Conservation (phyloP, 2,888 invertebrate genomes). For the Dolichomitus sp. region DNA sequence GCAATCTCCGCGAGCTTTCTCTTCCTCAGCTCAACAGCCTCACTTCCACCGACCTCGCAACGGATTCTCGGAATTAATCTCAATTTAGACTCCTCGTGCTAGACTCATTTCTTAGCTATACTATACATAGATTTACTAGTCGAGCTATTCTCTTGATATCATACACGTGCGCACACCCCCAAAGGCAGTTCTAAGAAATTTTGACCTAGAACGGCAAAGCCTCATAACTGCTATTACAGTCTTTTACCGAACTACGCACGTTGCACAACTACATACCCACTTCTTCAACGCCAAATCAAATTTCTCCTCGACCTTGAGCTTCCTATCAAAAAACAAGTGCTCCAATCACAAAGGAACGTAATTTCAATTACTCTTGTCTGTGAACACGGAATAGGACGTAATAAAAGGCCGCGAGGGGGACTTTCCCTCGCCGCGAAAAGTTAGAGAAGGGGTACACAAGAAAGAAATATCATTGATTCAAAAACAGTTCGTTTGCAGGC, state of each 20-base stretch:
- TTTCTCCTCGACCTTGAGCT: not conserved
- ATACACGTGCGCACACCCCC: slow-evolving; percentile 13
- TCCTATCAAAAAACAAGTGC: not conserved
- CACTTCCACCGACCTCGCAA: slow-evolving; percentile 47
- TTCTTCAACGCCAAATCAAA: not conserved
- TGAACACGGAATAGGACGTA: no score
- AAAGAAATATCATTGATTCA: no score
- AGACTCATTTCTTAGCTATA: slow-evolving; percentile 39
- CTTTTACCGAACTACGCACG: slow-evolving; percentile 33
- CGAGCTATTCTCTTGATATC: slow-evolving; percentile 46
- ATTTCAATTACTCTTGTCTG: no score
- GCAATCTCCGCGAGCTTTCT: slow-evolving; percentile 57
- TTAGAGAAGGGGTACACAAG: no score
- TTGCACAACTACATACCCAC: slow-evolving; percentile 21
- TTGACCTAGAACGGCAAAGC: slow-evolving; percentile 19
- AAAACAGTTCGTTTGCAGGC: no score
- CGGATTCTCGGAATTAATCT: slow-evolving; percentile 62
- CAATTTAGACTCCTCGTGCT: slow-evolving; percentile 58
- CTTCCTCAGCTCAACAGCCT: slow-evolving; percentile 28
- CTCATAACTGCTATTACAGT: not conserved
- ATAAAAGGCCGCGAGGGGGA: not conserved
- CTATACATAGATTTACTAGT: slow-evolving; percentile 16
- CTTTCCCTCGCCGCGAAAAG: not conserved
- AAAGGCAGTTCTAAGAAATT: slow-evolving; percentile 10
- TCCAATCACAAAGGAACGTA: not conserved